Evolutionary conservation across 2,888 invertebrate species (phyloP), one percentile per base, ranked within the genome.

Genomic region (Maniola hyperantus): DNA sequence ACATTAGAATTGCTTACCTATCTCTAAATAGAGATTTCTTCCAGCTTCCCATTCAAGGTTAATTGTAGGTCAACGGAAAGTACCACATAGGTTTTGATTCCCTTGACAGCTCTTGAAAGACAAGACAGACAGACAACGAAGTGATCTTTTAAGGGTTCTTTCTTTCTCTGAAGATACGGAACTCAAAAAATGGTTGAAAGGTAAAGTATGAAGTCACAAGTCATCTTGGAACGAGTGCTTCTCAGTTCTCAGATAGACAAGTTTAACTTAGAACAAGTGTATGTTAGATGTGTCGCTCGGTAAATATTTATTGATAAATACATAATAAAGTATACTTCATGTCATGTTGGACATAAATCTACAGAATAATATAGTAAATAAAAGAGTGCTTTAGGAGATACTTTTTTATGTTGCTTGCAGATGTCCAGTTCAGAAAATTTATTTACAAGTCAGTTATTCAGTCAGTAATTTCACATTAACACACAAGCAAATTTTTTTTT

Each of bases 141-240:
- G 26, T 26, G 26, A 26, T 26, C 26, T 18, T 44, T 44, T 13
- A 13, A 58, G 44, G 26, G 26, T 26, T 26, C 26, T 4, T 26
- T 26, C 4, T 1, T 26, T 26, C 26, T 26, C 26, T 1, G 4
- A 4, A 26, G 26, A 2, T 4, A 26, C 26, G 26, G 26, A 26
- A 26, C 26, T 4, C 26, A 2, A 59, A 48, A 59, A 44, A 44
- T 34, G 7, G 26, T 59, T 33, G 59, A 59, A 26, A 59, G 33
- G n/a, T 59, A 59, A 59, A 59, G 26, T 33, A 59, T 46, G 46
- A 46, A 44, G 34, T 48, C 44, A 55, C 39, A 55, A 55, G 55
- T 58, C 58, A 58, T 58, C 11, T 44, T 7, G 58, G 42, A 58
- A 42, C 26, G 13, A 39, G 58, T 46, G 46, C 10, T 20, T 6